Conservation (phyloP, 2,888 invertebrate genomes). For the Drosophila subquinaria region DNA sequence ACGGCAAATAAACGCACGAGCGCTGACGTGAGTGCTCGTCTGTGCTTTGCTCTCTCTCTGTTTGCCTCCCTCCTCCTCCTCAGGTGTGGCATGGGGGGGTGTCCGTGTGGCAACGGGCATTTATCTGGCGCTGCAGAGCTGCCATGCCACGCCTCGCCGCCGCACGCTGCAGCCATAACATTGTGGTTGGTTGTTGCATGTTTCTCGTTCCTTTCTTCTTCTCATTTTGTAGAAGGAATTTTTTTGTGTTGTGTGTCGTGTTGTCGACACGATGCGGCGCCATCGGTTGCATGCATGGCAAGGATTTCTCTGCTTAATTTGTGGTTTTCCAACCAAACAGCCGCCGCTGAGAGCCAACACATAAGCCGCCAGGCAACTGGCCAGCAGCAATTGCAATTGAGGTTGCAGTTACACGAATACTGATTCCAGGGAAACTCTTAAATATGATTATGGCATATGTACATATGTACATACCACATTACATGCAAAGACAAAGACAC, state of each 20-base stretch:
- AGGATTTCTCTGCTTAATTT: conserved; percentile 81
- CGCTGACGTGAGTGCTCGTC: conserved; percentile 73
- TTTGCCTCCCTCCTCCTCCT: not conserved
- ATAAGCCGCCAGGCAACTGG: conserved; percentile 38
- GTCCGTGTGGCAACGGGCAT: conserved; percentile 63
- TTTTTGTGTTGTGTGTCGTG: conserved; percentile 11
- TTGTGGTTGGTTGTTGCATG: conserved; percentile 77
- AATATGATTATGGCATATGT: conserved; percentile 75
- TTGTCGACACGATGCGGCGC: conserved; percentile 63
- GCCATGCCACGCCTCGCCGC: conserved; percentile 67
- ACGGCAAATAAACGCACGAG: conserved; percentile 79
- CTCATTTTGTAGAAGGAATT: not conserved
- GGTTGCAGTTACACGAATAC: conserved; percentile 77
- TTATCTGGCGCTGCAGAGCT: conserved; percentile 75
- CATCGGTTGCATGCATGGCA: conserved; percentile 75
- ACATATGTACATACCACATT: conserved; percentile 3
- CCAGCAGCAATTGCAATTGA: conserved; percentile 72
- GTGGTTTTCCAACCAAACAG: conserved; percentile 80
- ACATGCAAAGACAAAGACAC: conserved; percentile 5
- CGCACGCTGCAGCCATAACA: conserved; percentile 72
- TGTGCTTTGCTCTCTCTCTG: conserved; percentile 29
- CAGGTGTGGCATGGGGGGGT: not conserved
- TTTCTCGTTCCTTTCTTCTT: conserved; percentile 42
- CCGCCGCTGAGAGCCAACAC: conserved; percentile 37
- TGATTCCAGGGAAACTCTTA: conserved; percentile 71